phyloP scores from a whole-genome alignment of 2,888 invertebrate species.

The Dryomyza anilis region DNA sequence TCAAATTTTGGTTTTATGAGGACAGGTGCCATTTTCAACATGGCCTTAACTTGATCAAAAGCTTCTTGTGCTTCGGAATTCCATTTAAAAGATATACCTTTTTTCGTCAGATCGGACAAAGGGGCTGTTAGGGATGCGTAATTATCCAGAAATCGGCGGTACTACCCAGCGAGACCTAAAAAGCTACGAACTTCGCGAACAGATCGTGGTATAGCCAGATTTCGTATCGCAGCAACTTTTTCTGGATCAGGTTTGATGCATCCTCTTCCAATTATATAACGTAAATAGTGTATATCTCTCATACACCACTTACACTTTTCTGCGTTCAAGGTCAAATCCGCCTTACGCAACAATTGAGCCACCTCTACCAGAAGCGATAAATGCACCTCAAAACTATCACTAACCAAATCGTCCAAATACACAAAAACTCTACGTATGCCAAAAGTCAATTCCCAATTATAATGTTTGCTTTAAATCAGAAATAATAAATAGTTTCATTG shows the following conservation, averaged over 20 bases:
- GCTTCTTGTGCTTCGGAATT: not conserved
- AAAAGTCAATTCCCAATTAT: not conserved
- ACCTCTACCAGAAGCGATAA: not conserved
- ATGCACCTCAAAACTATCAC: not conserved
- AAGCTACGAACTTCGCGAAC: not conserved
- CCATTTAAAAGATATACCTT: not conserved
- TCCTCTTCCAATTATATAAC: not conserved
- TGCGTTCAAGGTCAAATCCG: not conserved
- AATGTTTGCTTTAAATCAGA: not conserved
- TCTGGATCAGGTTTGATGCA: slow-evolving; percentile 4
- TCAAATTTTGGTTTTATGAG: not conserved
- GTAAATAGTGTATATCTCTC: not conserved
- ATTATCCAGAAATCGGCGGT: not conserved
- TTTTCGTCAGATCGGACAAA: not conserved
- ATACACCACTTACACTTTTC: slow-evolving; percentile 2
- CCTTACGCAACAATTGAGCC: not conserved
- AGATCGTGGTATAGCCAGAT: not conserved
- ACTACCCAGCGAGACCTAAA: not conserved
- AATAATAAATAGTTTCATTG: not conserved
- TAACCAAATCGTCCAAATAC: not conserved
- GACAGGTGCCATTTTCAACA: not conserved
- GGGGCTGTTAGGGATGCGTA: too few relatives aligned
- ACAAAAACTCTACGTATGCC: not conserved
- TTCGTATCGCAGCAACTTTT: not conserved
- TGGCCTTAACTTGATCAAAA: not conserved